Base-by-base conservation (phyloP, 2,113 vertebrate species). In the Scolopax mira region DNA sequence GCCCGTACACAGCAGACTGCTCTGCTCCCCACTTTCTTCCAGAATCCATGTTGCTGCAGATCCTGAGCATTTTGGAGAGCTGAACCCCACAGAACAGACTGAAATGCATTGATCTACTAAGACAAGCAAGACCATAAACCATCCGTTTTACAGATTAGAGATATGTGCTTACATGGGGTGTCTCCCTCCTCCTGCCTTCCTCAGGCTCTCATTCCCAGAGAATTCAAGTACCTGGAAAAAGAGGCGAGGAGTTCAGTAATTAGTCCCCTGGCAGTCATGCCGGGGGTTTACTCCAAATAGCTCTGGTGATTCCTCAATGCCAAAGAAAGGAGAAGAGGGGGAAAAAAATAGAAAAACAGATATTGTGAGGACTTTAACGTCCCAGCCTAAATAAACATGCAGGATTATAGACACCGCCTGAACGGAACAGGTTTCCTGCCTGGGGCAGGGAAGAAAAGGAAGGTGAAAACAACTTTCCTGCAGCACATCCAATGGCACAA, bases 31-130 rank as follows among this genome's bases (percentile, higher is more conserved):
- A 7, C 0, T 8, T 31, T 23, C 82, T 22, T 39, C 79, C 1
- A 0, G 88, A 62, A 64, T 2, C 57, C 88, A 8, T 39, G 1
- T 5, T 10, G 11, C 75, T 46, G 61, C 7, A 5, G 13, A 0
- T 19, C 7, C n/a, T 1, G 81, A 49, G 62, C 42, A 0, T 14
- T 15, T 0, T 0, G 52, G 37, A 37, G 49, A 58, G 57, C 67
- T 8, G 71, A 54, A 13, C 7, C 72, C 1, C 41, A 16, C 5
- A 1, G 9, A 48, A 7, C 1, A 10, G 21, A 23, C 31, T 5
- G 2, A 31, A 10, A 48, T 8, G 49, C 42, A 13, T 62, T 24
- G 1, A 5, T 22, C 46, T 33, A 6, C 49, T 10, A 22, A 14
- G 17, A 17, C 48, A 31, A 62, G 5, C 24, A 65, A 54, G 60